Evolutionary conservation across 2,113 vertebrate species (phyloP), one percentile per base, ranked within the genome.

Genomic region (Sialia sialis): DNA sequence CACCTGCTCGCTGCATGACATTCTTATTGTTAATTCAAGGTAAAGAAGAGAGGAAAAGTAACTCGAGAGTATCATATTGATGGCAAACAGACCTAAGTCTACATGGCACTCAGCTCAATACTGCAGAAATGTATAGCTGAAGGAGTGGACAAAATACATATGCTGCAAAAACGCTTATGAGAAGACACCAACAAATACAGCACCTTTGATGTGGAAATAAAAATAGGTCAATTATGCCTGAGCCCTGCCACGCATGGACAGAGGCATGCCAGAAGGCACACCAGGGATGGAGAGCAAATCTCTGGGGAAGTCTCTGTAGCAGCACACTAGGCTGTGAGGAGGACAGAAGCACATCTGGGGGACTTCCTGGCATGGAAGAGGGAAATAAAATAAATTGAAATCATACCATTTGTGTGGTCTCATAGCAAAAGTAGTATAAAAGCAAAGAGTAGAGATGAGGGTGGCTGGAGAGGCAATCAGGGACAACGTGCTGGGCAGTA

Each of bases 201-300:
- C 30, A 72, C 49, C 64, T 95, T 76, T 77, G 60, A 63, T 87
- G 41, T 78, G 58, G 77, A 82, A 89, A 60, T 70, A 51, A 44
- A 63, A 32, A 60, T 76, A 89, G 34, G 70, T 75, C 38, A 64
- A 39, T 68, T 75, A 41, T 32, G 14, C 22, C 10, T 48, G 52
- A 78, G 51, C 55, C 64, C 27, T 77, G 59, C 48, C 4, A 0
- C 0, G 0, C 49, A 19, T 25, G 81, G 66, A 39, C 3, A 2
- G 38, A 27, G 75, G 64, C 20, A 18, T 69, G 29, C n/a, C 84
- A 56, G 20, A 52, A 60, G 49, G 27, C 27, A 23, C 49, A 64
- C 38, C 76, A 87, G 23, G 48, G 60, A 49, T 7, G 8, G 46
- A 64, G 60, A 75, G 4, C 19, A 58, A 43, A 54, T 43, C 46